Percentiles rank a stretch among this genome's conserved stretches.
Conservation (phyloP, 1,140 invertebrate species). For the Drosophila teissieri region DNA sequence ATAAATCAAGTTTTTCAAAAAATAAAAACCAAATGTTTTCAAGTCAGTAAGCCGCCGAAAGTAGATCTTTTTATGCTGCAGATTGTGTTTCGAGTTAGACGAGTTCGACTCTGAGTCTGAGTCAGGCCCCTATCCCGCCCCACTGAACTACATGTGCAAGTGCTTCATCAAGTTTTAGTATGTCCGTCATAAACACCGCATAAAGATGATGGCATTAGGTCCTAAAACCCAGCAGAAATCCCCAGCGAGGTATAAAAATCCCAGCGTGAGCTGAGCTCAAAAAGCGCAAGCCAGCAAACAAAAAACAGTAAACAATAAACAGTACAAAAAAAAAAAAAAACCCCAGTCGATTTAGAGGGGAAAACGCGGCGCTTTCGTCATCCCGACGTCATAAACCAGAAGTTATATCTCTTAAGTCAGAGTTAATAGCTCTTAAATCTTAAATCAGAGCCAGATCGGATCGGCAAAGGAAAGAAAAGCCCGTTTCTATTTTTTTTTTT, state of each 20-base stretch:
- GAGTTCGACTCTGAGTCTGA: not conserved
- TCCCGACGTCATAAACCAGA: conserved; percentile 61
- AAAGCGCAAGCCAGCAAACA: conserved; percentile 29
- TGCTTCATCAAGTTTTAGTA: conserved; percentile 46
- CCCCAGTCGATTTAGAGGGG: not conserved
- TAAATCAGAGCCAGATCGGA: conserved; percentile 77
- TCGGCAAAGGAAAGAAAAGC: conserved; percentile 46
- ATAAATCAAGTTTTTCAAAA: not conserved
- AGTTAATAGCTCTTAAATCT: conserved; percentile 80
- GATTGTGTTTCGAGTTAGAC: not conserved
- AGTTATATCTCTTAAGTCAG: conserved; percentile 78
- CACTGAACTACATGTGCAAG: conserved; percentile 21
- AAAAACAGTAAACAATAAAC: conserved; percentile 28
- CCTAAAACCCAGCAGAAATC: conserved; percentile 49
- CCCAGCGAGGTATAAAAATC: conserved; percentile 51
- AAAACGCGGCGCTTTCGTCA: conserved; percentile 23
- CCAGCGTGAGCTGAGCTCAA: conserved; percentile 64
- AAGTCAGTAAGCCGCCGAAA: not conserved
- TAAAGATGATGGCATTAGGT: conserved; percentile 64
- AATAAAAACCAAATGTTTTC: not conserved
- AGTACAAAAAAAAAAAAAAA: not conserved
- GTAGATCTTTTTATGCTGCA: not conserved
- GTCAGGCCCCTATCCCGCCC: not conserved
- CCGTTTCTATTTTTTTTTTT: conserved; percentile 24
- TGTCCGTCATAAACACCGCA: conserved; percentile 65